Conservation (phyloP, 2,888 invertebrate species). For the Odontocerum albicorne region DNA sequence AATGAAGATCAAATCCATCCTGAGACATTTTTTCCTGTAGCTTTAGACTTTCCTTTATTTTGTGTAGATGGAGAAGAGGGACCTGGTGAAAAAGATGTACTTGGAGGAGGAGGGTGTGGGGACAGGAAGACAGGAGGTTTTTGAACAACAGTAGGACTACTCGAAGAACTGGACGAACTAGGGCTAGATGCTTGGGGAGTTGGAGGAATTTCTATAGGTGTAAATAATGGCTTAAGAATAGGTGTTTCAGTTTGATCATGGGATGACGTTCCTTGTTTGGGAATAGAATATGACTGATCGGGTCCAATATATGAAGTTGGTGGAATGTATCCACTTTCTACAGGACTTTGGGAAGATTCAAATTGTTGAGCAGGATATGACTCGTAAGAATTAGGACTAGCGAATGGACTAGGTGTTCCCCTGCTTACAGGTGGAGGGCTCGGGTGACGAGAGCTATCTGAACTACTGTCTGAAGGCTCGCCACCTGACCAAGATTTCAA, state of each 20-base stretch:
- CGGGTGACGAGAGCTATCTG: slow-evolving; percentile 41
- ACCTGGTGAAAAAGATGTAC: too few species aligned
- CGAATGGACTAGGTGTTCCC: slow-evolving; percentile 43
- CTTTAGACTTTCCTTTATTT: slow-evolving; percentile 69
- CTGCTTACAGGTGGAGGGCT: slow-evolving; percentile 42
- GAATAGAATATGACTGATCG: not conserved
- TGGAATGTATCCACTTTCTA: not conserved
- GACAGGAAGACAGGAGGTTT: not conserved
- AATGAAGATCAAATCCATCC: slow-evolving; percentile 79
- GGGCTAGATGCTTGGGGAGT: slow-evolving; percentile 39
- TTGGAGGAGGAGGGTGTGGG: slow-evolving; percentile 41
- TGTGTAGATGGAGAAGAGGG: slow-evolving; percentile 46
- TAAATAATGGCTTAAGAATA: not conserved
- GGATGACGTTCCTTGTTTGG: not conserved
- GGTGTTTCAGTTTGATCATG: not conserved
- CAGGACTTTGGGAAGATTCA: slow-evolving; percentile 43
- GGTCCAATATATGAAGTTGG: too few species aligned
- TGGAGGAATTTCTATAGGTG: not conserved
- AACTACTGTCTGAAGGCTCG: slow-evolving; percentile 46
- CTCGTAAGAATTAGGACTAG: slow-evolving; percentile 43
- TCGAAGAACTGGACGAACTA: slow-evolving; percentile 24
- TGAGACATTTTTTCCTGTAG: slow-evolving; percentile 71
- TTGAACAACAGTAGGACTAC: slow-evolving; percentile 22
- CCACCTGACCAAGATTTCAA: slow-evolving; percentile 45
- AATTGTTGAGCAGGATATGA: slow-evolving; percentile 44